These are phyloP conservation scores for Pterocles gutturalis DNA, from an alignment of 2,113 vertebrate genomes.

Conservation along the genomic window DNA sequence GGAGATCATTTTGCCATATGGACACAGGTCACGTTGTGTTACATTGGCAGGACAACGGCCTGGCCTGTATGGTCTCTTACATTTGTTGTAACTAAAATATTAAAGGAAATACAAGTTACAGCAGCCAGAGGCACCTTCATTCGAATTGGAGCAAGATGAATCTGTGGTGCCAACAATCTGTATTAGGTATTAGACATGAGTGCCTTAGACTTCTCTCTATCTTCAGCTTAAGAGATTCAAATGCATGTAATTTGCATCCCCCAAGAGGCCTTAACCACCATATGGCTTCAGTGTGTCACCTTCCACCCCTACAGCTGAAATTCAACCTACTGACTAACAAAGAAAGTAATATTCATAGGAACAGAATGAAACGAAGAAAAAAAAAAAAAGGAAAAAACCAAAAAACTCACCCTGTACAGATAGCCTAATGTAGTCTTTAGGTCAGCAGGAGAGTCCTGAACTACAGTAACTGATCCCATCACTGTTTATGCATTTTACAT, in stretches of 20 bases:
- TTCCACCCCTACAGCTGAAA: neutral
- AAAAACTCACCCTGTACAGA: rapidly evolving
- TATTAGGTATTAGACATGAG: neutral
- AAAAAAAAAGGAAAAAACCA: neutral
- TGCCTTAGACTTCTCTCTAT: neutral
- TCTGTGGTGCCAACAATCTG: neutral
- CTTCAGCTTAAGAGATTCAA: neutral
- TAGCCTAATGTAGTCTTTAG: neutral
- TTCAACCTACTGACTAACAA: neutral
- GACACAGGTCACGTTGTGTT: rapidly evolving
- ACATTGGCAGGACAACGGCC: neutral
- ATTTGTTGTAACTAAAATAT: neutral
- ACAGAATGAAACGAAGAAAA: neutral
- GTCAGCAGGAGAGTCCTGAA: neutral
- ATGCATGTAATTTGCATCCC: neutral
- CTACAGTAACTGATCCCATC: neutral
- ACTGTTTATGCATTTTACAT: constrained; percentile 7
- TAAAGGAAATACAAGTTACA: neutral
- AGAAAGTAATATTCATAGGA: neutral
- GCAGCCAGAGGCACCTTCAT: neutral
- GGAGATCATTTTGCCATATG: neutral
- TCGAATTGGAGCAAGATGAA: neutral
- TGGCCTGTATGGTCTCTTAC: neutral
- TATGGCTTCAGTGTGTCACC: neutral
- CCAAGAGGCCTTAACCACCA: neutral